Evolutionary conservation across 2,797 vertebrate species (phyloP).

Genomic region (Oreonectes daqikongensis): DNA sequence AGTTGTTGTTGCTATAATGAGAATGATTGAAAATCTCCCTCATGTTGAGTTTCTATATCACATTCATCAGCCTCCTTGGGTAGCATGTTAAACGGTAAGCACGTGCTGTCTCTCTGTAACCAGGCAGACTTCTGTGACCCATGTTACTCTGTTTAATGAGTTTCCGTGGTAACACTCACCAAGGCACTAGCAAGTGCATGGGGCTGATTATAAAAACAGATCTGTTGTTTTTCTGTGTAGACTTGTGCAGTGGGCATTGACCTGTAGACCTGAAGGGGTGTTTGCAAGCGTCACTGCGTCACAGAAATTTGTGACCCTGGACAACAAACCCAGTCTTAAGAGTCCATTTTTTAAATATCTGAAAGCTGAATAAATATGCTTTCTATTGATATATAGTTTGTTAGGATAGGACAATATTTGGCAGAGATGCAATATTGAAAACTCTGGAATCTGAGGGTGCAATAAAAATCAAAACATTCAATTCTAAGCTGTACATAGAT

Average conservation of each 20-base stretch:
- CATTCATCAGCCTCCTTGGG: background rate
- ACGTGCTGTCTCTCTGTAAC: constrained; percentile 50
- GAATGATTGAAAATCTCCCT: background rate
- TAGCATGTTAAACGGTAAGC: constrained; percentile 18
- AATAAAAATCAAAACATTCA: too few relatives aligned
- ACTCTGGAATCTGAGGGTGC: too few relatives aligned
- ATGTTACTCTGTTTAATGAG: constrained; percentile 55
- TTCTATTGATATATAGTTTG: too few relatives aligned
- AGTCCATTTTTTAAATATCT: too few relatives aligned
- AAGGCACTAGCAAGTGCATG: constrained; percentile 24
- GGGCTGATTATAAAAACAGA: constrained; percentile 42
- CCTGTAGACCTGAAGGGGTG: too few relatives aligned
- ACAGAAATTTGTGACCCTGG: too few relatives aligned
- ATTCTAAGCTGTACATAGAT: too few relatives aligned
- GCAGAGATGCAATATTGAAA: too few relatives aligned
- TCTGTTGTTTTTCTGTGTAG: constrained; percentile 20
- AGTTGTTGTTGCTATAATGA: background rate
- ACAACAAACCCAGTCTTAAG: too few relatives aligned
- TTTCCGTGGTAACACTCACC: constrained; percentile 57
- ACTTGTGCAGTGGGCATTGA: background rate
- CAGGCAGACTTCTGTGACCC: constrained; percentile 52
- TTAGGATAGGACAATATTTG: too few relatives aligned
- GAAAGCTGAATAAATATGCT: too few relatives aligned
- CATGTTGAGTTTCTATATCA: background rate
- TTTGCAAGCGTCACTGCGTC: too few relatives aligned